Conservation (phyloP, 1,140 invertebrate genomes). For the Sycophaga agraensis region DNA sequence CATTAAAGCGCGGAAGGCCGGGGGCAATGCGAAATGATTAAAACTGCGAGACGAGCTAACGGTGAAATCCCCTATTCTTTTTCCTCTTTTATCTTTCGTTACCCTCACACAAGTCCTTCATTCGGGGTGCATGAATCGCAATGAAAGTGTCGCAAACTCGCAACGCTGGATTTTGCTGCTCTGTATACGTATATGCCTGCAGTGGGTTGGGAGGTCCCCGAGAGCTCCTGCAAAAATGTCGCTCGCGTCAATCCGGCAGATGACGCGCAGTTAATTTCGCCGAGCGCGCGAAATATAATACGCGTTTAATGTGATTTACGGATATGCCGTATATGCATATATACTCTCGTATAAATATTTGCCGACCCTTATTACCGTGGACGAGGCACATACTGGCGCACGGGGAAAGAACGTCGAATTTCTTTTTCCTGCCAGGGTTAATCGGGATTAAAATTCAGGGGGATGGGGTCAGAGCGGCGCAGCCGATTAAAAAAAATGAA, state of each 20-base stretch:
- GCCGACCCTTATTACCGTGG: constrained; percentile 3
- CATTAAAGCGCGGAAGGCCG: neutral
- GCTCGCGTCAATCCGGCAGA: constrained; percentile 16
- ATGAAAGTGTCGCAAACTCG: neutral
- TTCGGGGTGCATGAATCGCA: neutral
- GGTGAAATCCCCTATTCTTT: neutral
- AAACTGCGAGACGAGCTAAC: neutral
- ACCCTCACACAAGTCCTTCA: no score
- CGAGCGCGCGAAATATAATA: neutral
- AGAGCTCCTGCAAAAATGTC: constrained; percentile 12
- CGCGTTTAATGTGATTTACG: constrained; percentile 20
- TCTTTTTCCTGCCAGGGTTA: constrained; percentile 32
- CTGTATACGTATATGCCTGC: no score
- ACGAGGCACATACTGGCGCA: neutral
- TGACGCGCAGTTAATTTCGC: constrained; percentile 20
- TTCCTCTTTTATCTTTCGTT: neutral
- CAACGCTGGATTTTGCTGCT: neutral
- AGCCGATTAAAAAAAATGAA: constrained; percentile 45
- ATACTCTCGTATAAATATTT: neutral
- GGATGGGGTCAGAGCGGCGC: neutral
- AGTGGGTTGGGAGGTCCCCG: no score
- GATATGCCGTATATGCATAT: neutral
- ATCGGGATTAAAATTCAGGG: constrained; percentile 41
- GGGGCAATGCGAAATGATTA: neutral
- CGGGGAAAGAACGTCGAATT: neutral